Evolutionary conservation across 1,140 invertebrate species (phyloP).

Genomic region (Brachionus koreanus): DNA sequence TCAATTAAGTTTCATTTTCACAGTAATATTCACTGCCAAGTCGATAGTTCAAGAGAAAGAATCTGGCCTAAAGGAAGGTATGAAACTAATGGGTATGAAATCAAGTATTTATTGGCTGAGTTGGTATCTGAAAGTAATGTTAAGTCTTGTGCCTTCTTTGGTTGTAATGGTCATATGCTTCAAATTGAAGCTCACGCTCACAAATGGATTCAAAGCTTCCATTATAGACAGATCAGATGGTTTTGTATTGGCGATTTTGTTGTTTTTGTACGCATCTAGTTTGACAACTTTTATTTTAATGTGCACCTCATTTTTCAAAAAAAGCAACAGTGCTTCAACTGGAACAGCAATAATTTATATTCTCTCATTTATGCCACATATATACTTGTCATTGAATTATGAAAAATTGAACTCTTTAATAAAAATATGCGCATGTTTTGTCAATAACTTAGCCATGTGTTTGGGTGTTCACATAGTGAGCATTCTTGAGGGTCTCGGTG

Average conservation of each 20-base stretch:
- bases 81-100: slow-evolving; percentile 80
- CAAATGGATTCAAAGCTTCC: slow-evolving; percentile 45
- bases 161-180: slow-evolving; percentile 60
- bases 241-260: slow-evolving; percentile 54
- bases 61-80: slow-evolving; percentile 56
- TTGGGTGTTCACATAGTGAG: slow-evolving; percentile 54
- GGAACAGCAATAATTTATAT: slow-evolving; percentile 54
- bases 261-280: background rate
- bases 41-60: slow-evolving; percentile 56
- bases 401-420: slow-evolving; percentile 48
- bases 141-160: slow-evolving; percentile 66
- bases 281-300: slow-evolving; percentile 42
- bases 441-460: slow-evolving; percentile 53
- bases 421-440: slow-evolving; percentile 50
- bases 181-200: slow-evolving; percentile 47
- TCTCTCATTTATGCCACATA: slow-evolving; percentile 52
- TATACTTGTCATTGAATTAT: slow-evolving; percentile 66
- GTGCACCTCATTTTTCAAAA: slow-evolving; percentile 46
- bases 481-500: slow-evolving; percentile 58
- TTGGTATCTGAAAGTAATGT: slow-evolving; percentile 66
- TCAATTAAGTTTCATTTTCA: slow-evolving; percentile 68
- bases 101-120: slow-evolving; percentile 77
- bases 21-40: slow-evolving; percentile 52
- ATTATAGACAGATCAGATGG: slow-evolving; percentile 63
- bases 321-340: slow-evolving; percentile 49